Base-by-base conservation (phyloP, 2,113 vertebrate genomes). In the human region DNA sequence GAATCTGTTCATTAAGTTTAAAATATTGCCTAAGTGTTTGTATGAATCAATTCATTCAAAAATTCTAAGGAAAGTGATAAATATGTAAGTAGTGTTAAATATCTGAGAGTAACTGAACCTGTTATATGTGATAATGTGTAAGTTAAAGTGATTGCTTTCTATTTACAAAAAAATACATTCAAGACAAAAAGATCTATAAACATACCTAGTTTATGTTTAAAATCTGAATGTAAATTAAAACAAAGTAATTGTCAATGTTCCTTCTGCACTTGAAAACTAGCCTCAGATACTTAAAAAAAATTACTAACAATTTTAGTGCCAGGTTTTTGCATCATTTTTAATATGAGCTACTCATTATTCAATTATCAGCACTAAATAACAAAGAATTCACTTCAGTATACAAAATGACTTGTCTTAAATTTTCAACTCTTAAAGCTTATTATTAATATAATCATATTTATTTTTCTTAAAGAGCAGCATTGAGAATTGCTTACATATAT, bases 321-420 rank as follows among this genome's bases (percentile, higher is more conserved):
- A 90, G 5, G 5, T 55, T 88, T 92, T 88, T 87, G 59, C 45
- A 96, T 90, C 50, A 90, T 93, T 92, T 98, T 97, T 97, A 96
- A 97, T 89, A 88, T 93, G 73, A 90, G 50, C 20, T 45, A 70
- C 32, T 79, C 59, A 61, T 91, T 90, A 95, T 84, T 75, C 43
- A 76, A 17, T 90, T 76, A 66, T 88, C 6, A 80, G 75, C 27
- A 87, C 32, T 97, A 91, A 97, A 81, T 89, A 86, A 93, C 86
- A 97, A 97, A 92, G 40, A 92, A 86, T 80, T 20, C 68, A 85
- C 61, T 96, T 96, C 43, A 50, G 35, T 83, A 93, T 78, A 96
- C 50, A 96, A 98, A 97, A 92, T 78, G 13, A 98, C 14, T 30
- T 90, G 72, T 81, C 55, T 55, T 93, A 75, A 78, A 87, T 57